A percentile compares a stretch with the other conserved stretches of the same genome.
Evolutionary conservation across 2,888 invertebrate genomes (phyloP).

Genomic region (Stenichneumon culpator): DNA sequence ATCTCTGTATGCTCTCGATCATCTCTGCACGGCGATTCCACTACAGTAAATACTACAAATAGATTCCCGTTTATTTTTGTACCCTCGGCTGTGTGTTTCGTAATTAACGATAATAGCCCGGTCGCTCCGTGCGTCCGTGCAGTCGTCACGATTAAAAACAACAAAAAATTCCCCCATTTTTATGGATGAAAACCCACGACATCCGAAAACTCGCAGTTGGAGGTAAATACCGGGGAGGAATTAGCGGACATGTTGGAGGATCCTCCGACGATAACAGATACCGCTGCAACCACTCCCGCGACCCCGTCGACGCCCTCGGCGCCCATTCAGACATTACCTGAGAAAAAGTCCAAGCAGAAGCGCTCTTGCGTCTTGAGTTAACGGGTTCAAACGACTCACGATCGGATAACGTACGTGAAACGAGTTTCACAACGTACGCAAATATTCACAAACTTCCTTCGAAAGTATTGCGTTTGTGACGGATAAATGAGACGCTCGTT

Average conservation of each 20-base stretch:
- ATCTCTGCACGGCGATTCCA: slow-evolving; percentile 63
- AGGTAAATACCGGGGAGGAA: slow-evolving; percentile 84
- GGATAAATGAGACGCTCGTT: slow-evolving; percentile 46
- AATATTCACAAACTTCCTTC: slow-evolving; percentile 72
- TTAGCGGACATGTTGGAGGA: slow-evolving; percentile 84
- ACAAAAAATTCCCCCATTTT: slow-evolving; percentile 50
- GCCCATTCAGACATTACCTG: slow-evolving; percentile 78
- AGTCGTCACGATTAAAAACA: slow-evolving; percentile 28
- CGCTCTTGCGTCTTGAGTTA: slow-evolving; percentile 83
- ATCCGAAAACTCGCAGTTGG: slow-evolving; percentile 79
- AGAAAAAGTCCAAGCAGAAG: slow-evolving; percentile 83
- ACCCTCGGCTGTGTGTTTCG: slow-evolving; percentile 36
- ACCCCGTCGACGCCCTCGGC: slow-evolving; percentile 83
- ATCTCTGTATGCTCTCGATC: slow-evolving; percentile 66
- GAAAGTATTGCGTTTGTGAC: slow-evolving; percentile 76
- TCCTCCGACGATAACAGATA: slow-evolving; percentile 82
- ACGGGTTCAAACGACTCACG: slow-evolving; percentile 73
- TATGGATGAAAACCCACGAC: slow-evolving; percentile 53
- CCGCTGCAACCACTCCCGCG: slow-evolving; percentile 81
- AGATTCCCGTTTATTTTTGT: slow-evolving; percentile 44
- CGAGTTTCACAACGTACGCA: slow-evolving; percentile 66
- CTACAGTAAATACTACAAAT: slow-evolving; percentile 49
- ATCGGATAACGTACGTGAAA: slow-evolving; percentile 46
- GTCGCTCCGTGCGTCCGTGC: neutral
- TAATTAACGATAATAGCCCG: slow-evolving; percentile 24